Base-by-base conservation (phyloP, 2,888 invertebrate genomes). In the Leptura quadrifasciata region DNA sequence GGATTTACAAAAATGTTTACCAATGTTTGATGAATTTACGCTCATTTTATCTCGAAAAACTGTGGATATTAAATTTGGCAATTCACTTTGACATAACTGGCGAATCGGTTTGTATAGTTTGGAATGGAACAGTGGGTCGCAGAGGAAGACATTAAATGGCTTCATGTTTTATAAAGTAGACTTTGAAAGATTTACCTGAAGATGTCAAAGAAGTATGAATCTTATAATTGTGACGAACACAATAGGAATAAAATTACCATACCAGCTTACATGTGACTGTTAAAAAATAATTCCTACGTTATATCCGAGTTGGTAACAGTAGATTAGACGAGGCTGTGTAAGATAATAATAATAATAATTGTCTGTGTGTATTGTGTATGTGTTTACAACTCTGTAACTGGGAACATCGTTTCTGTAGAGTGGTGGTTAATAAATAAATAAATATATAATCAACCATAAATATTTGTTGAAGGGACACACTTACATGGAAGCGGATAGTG, bases 1-100 rank as follows among this genome's bases (percentile, higher is more conserved):
- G 10, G 52, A 52, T 52, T 52, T 52, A 52, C 54, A 54, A 54
- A 54, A 54, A 17, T 18, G 54, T 54, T 54, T 54, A 17, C 54
- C 54, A 1, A 54, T 52, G 52, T 52, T 52, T 52, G 52, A 52
- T 12, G n/a, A 12, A 52, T 52, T 52, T 12, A 52, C 52, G 52
- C 52, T 6, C n/a, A 12, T 52, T 52, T 52, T 52, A 52, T 54
- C 54, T 54, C 6, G 2, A 2, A 17, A 54, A 54, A 17, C 54
- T 54, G 17, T 54, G 2, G 54, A 17, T 17, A 2, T 9, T 54
- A 17, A 54, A 54, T 9, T 17, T 54, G 1, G 17, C 54, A 6
- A 54, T 54, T 17, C n/a, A n/a, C n/a, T 54, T n/a, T 54, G 54
- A 54, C 17, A 17, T 9, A 54, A n/a, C 54, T 52, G 52, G 52